Evolutionary conservation across 2,113 vertebrate species (phyloP).

Genomic region (Dasyornis broadbenti): DNA sequence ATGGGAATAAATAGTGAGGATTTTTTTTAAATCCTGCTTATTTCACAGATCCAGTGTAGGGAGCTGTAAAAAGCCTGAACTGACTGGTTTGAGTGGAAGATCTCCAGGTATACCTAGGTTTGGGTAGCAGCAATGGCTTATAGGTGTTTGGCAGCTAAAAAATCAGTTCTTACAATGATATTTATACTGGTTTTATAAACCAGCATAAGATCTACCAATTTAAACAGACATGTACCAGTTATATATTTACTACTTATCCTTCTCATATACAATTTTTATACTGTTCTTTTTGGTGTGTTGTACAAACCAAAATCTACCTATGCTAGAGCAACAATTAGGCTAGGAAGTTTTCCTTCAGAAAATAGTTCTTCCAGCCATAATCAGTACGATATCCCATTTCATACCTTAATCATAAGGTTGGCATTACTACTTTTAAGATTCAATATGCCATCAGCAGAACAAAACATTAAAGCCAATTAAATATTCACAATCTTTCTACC

Average conservation of each 20-base stretch:
- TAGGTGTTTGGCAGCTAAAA: neutral
- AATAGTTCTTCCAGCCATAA: neutral
- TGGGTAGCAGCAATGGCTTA: neutral
- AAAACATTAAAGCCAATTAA: constrained; percentile 75
- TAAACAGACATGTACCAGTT: neutral
- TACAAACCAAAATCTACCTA: constrained; percentile 7
- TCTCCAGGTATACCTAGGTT: neutral
- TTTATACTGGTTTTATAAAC: neutral
- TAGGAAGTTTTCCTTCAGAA: constrained; percentile 49
- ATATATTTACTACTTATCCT: neutral
- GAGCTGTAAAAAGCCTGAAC: neutral
- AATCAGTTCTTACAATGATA: neutral
- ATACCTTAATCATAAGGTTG: constrained; percentile 59
- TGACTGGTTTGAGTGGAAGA: neutral
- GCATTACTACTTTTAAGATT: constrained; percentile 64
- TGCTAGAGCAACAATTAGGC: neutral
- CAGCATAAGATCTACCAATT: neutral
- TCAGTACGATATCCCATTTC: constrained; percentile 21
- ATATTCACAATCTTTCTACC: constrained; percentile 68
- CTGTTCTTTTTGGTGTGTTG: neutral
- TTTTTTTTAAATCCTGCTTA: neutral
- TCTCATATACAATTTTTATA: neutral
- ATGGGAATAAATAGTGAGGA: neutral
- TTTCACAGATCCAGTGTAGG: neutral
- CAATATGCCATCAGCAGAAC: constrained; percentile 70